These are phyloP conservation scores for Berghia stephanieae DNA, from an alignment of 1,140 invertebrate species.

Conservation along the genomic window DNA sequence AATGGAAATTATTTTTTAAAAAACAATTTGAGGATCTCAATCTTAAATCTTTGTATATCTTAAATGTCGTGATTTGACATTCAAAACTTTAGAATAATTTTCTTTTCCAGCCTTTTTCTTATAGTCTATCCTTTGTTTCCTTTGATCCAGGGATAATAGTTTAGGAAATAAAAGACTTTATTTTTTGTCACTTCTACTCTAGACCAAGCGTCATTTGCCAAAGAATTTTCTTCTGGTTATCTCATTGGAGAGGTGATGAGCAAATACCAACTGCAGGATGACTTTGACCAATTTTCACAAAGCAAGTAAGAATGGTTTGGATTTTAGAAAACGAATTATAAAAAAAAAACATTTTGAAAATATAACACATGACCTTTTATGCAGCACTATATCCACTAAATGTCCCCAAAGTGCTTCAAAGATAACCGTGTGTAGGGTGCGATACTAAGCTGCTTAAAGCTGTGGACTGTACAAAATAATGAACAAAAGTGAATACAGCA, in stretches of 20 bases:
- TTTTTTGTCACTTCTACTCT: conserved; percentile 40
- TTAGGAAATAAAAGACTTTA: not conserved
- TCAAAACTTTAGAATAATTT: not conserved
- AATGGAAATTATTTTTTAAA: no score
- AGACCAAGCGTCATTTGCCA: conserved; percentile 61
- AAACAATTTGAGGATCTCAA: no score
- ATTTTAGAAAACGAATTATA: not conserved
- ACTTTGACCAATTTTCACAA: conserved; percentile 67
- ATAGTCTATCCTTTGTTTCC: not conserved
- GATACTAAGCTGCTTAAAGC: no score
- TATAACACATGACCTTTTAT: no score
- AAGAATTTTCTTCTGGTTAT: conserved; percentile 65
- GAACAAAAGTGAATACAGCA: no score
- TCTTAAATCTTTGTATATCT: not conserved
- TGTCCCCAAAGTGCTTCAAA: no score
- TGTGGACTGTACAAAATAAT: no score
- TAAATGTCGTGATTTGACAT: not conserved
- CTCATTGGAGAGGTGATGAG: conserved; percentile 66
- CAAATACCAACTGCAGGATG: conserved; percentile 66
- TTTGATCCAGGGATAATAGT: not conserved
- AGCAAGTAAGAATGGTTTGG: conserved; percentile 55
- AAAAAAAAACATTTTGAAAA: not conserved
- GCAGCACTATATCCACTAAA: no score
- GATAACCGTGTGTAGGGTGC: no score
- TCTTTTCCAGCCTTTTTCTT: not conserved